Evolutionary conservation across 2,113 vertebrate genomes (phyloP).

Genomic region (Glareola pratincola): DNA sequence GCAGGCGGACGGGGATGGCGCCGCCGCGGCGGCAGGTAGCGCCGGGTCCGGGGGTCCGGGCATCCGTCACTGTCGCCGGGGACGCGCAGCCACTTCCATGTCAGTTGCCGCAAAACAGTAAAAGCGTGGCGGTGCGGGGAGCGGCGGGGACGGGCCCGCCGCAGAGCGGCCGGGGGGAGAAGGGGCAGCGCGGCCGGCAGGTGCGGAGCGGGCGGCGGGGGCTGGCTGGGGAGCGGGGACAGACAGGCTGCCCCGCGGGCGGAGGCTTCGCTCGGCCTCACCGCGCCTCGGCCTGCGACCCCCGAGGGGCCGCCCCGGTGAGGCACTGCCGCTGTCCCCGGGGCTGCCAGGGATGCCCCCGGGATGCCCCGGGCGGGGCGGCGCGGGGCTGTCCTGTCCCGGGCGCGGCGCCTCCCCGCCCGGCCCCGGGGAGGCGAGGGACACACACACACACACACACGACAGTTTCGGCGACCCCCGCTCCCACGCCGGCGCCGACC

Average conservation of each 20-base stretch:
- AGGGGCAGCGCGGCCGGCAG: neutral
- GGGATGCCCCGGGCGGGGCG: neutral
- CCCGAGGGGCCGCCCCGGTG: neutral
- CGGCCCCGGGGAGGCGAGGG: neutral
- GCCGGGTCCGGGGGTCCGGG: neutral
- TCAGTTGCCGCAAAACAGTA: constrained; percentile 37
- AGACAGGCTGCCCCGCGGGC: neutral
- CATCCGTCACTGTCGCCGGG: constrained; percentile 74
- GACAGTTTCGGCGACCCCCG: neutral
- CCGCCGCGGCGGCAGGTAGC: neutral
- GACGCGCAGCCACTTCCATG: constrained; percentile 75
- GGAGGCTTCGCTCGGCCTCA: neutral
- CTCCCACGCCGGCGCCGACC: neutral
- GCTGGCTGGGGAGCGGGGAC: neutral
- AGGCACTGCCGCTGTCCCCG: neutral
- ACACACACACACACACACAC: neutral
- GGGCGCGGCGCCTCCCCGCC: neutral
- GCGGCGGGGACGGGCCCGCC: neutral
- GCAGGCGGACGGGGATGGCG: constrained; percentile 29
- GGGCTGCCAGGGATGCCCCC: neutral
- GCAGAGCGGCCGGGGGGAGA: neutral
- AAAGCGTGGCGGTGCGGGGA: constrained; percentile 67
- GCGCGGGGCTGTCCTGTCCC: neutral
- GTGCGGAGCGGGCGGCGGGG: neutral
- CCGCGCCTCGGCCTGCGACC: neutral